Percentiles rank a stretch among this genome's conserved stretches.
phyloP scores from a whole-genome alignment of 1,140 invertebrate genomes.

The Lepidurus apus region DNA sequence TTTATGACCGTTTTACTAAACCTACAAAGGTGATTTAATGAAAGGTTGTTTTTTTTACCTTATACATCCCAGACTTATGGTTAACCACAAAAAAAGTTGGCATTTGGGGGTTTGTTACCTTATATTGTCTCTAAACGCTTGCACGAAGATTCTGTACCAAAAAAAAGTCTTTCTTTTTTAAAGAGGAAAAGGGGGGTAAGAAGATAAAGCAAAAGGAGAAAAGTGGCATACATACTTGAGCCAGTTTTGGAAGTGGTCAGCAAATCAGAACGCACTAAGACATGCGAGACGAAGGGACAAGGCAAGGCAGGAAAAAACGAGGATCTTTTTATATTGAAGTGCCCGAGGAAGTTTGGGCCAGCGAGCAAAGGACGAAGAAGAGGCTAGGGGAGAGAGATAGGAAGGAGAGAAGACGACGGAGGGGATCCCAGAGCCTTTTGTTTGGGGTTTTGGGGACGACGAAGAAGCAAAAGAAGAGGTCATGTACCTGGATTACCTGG shows the following conservation, averaged over 20 bases:
- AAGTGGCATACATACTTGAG: slow-evolving; percentile 1
- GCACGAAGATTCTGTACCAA: too few species aligned
- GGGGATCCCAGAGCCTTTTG: not conserved
- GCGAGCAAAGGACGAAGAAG: not conserved
- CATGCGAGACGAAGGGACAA: not conserved
- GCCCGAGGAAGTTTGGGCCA: too few species aligned
- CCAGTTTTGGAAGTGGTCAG: slow-evolving; percentile 12
- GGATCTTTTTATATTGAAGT: not conserved
- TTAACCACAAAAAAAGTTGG: too few species aligned
- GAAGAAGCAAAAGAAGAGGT: not conserved
- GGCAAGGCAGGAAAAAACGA: not conserved
- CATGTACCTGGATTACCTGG: too few species aligned
- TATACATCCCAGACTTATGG: too few species aligned
- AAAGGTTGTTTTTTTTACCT: too few species aligned
- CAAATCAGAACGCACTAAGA: slow-evolving; percentile 10
- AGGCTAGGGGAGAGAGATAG: not conserved
- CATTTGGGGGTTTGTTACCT: too few species aligned
- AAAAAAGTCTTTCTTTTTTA: too few species aligned
- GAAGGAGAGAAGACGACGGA: not conserved
- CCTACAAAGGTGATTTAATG: too few species aligned
- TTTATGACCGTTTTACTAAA: too few species aligned
- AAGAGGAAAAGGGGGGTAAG: too few species aligned
- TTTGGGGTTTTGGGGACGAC: not conserved
- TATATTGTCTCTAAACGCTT: too few species aligned
- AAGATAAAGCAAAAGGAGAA: not conserved